phyloP scores from a whole-genome alignment of 2,113 vertebrate genomes.

The Serilophus lunatus region DNA sequence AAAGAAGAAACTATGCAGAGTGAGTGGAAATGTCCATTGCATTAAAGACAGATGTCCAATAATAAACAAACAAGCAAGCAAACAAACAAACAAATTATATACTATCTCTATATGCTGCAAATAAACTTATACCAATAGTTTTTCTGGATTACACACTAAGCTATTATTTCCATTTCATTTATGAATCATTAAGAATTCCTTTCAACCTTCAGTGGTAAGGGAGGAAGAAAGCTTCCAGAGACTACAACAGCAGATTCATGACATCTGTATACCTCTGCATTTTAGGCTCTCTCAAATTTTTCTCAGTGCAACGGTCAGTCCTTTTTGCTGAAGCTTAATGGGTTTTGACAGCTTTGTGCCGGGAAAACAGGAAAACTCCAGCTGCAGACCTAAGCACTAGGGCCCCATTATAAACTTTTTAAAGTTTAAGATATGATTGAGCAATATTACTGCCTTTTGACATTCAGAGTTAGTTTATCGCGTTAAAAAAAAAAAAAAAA shows the following conservation, averaged over 20 bases:
- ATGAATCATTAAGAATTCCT: background rate
- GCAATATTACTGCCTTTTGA: background rate
- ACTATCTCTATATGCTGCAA: background rate
- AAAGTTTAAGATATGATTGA: background rate
- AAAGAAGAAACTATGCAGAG: background rate
- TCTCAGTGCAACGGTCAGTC: background rate
- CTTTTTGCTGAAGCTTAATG: background rate
- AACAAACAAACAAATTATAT: background rate
- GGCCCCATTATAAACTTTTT: background rate
- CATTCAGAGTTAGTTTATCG: background rate
- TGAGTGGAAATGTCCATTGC: background rate
- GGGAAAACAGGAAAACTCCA: background rate
- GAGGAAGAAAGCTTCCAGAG: background rate
- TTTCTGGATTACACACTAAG: background rate
- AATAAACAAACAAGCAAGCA: background rate
- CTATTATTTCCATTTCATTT: background rate
- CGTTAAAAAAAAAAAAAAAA: background rate
- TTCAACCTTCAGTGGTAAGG: background rate
- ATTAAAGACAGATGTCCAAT: background rate
- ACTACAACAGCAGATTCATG: background rate
- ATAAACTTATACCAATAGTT: background rate
- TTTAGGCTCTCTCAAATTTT: background rate
- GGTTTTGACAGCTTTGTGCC: background rate
- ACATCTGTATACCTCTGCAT: background rate
- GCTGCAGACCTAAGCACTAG: background rate